Conservation (phyloP, 2,888 invertebrate species). For the Tenodera sinensis region DNA sequence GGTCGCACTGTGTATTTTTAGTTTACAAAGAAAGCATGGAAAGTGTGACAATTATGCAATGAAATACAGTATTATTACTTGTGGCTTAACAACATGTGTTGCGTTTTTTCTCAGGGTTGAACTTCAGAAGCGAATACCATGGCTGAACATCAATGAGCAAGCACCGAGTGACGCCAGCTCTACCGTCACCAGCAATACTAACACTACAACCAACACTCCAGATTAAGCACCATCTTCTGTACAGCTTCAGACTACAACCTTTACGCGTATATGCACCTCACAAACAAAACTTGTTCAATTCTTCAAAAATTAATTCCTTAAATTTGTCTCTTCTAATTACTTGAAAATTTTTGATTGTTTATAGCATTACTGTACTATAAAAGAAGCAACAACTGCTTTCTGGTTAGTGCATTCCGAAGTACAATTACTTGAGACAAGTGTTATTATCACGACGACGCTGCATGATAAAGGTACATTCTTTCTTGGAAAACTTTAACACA, state of each 20-base stretch:
- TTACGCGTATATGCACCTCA: neutral
- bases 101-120: slow-evolving; percentile 58
- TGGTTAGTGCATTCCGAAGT: neutral
- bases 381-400: neutral
- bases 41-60: too few species aligned
- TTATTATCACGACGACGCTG: neutral
- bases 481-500: neutral
- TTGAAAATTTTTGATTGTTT: neutral
- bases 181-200: slow-evolving; percentile 51
- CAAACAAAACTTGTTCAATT: neutral
- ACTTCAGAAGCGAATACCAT: slow-evolving; percentile 75
- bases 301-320: neutral
- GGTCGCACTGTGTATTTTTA: too few species aligned
- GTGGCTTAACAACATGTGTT: too few species aligned
- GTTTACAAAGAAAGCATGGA: too few species aligned
- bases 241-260: neutral
- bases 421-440: neutral
- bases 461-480: neutral
- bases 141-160: slow-evolving; percentile 57
- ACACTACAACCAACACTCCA: slow-evolving; percentile 35
- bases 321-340: neutral
- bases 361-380: neutral
- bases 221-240: neutral
- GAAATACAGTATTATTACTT: neutral
- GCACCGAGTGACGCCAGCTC: slow-evolving; percentile 57